Conservation (phyloP, 2,113 vertebrate species). For the Sula dactylatra region DNA sequence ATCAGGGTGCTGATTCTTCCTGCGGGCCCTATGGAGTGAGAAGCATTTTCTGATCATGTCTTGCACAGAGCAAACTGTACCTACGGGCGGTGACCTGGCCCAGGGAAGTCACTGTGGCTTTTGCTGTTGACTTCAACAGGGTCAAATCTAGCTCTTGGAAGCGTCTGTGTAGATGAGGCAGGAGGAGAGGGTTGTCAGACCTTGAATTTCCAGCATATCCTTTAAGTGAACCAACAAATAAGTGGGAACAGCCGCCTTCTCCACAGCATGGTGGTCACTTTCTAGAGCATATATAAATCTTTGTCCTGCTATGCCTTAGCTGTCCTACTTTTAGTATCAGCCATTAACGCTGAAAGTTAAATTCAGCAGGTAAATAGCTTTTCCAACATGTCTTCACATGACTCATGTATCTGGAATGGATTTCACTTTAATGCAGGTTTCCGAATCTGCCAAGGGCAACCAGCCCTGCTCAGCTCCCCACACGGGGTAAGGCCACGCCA, state of each 20-base stretch:
- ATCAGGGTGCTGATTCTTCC: not conserved
- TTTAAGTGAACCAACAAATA: too few species aligned
- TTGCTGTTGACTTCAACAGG: not conserved
- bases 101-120: fast-evolving
- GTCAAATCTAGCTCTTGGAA: not conserved
- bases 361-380: not conserved
- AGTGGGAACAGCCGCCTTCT: too few species aligned
- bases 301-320: too few species aligned
- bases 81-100: not conserved
- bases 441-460: not conserved
- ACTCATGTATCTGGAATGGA: not conserved
- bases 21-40: not conserved
- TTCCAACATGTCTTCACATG: not conserved
- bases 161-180: not conserved
- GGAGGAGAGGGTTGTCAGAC: not conserved
- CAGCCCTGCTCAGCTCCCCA: not conserved
- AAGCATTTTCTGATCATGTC: not conserved
- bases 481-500: fast-evolving
- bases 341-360: not conserved
- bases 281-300: not conserved
- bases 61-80: not conserved
- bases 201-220: not conserved
- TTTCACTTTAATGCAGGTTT: not conserved
- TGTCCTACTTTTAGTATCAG: not conserved
- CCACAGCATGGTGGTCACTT: not conserved